Evolutionary conservation across 2,797 vertebrate species (phyloP).

Genomic region (Gephyroberyx darwinii): DNA sequence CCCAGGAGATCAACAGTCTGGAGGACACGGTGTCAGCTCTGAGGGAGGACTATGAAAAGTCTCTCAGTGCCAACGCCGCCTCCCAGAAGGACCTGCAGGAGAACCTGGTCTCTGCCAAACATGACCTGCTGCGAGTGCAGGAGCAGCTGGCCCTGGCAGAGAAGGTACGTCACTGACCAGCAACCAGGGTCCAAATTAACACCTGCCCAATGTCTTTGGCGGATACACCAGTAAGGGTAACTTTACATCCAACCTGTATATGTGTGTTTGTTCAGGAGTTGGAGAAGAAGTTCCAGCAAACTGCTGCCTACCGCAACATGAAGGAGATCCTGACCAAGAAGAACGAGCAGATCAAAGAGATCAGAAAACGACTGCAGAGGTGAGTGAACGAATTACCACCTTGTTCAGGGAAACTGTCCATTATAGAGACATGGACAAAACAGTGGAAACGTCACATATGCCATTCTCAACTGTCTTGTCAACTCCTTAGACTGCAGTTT

Average conservation of each 20-base stretch:
- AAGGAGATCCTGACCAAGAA: conserved; percentile 97
- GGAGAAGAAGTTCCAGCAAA: conserved; percentile 98
- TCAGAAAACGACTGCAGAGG: conserved; percentile 90
- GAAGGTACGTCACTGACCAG: conserved; percentile 82
- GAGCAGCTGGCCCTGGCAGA: conserved; percentile 92
- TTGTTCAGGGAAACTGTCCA: too few relatives aligned
- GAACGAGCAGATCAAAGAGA: conserved; percentile 96
- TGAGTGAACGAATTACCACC: conserved; percentile 58
- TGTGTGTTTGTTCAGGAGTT: conserved; percentile 83
- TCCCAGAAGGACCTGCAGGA: conserved; percentile 91
- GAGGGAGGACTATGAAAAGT: conserved; percentile 90
- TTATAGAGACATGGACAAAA: neutral
- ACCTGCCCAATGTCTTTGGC: neutral
- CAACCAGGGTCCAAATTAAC: neutral
- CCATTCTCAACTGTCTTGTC: neutral
- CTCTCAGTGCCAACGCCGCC: conserved; percentile 83
- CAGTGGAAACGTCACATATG: neutral
- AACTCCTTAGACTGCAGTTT: neutral
- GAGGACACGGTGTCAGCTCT: conserved; percentile 89
- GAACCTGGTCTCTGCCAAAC: conserved; percentile 89
- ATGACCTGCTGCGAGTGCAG: conserved; percentile 91
- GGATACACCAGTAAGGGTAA: neutral
- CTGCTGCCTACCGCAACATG: conserved; percentile 95
- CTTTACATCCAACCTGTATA: neutral
- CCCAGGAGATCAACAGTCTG: conserved; percentile 86